Evolutionary conservation across 2,888 invertebrate species (phyloP), one percentile per base, ranked within the genome.

Genomic region (Orgyia antiqua): DNA sequence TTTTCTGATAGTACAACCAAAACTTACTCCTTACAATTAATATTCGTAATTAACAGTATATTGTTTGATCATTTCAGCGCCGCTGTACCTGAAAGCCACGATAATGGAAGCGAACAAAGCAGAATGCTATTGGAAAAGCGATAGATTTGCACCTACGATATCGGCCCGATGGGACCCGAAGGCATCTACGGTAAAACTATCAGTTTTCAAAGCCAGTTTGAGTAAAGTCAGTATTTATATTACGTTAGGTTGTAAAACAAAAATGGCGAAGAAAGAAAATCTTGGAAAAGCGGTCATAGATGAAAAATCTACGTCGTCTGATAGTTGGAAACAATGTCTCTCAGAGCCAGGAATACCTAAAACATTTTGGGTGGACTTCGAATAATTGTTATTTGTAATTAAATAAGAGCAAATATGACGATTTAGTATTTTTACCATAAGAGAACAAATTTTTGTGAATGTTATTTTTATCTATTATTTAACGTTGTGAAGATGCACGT

Each of bases 31-130:
- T n/a, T n/a, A n/a, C n/a, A n/a, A n/a, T n/a, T n/a, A n/a, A n/a
- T n/a, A n/a, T n/a, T n/a, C n/a, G n/a, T n/a, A n/a, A n/a, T n/a
- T n/a, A n/a, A n/a, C n/a, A n/a, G n/a, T n/a, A n/a, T n/a, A n/a
- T n/a, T n/a, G n/a, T n/a, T n/a, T n/a, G n/a, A n/a, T n/a, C n/a
- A n/a, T 82, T 86, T 36, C 71, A 90, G 90, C 90, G 18, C 91
- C 91, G 31, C 86, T 94, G 54, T 94, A 94, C 65, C 87, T 94
- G 41, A 94, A 94, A 75, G 92, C 94, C 36, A 91, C 91, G 0
- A 89, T 93, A 38, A 88, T 91, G 41, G 93, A 94, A 61, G 89
- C 89, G 37, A 91, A 89, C 46, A 89, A 86, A 55, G 78, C 82
- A 0, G 87, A 87, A 48, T 82, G 80, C 41, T 86, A 86, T 42